Evolutionary conservation across 2,888 invertebrate genomes (phyloP).

Genomic region (Pyrochroa serraticornis): DNA sequence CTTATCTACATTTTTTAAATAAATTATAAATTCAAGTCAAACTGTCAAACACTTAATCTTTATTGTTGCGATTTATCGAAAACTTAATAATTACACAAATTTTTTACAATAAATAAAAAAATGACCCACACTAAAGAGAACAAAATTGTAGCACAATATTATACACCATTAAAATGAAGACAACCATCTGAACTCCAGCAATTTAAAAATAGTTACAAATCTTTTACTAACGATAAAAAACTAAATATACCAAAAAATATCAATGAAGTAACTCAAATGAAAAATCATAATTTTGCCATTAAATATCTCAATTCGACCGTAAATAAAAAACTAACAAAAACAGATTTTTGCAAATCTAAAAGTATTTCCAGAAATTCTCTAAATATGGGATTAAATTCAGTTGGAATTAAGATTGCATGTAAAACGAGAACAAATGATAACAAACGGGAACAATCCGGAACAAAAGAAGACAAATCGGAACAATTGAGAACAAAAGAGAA

Average conservation of each 20-base stretch:
- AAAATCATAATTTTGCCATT: too few relatives aligned
- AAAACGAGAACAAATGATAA: neutral
- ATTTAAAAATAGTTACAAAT: conserved; percentile 4
- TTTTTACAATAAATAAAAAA: conserved; percentile 8
- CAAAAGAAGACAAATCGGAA: conserved; percentile 12
- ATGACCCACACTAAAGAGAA: conserved; percentile 5
- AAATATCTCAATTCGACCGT: neutral
- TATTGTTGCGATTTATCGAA: too few relatives aligned
- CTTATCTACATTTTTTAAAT: conserved; percentile 12
- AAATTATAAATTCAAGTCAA: conserved; percentile 11
- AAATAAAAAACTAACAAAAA: conserved; percentile 9
- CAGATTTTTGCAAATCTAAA: conserved; percentile 11
- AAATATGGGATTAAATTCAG: conserved; percentile 1
- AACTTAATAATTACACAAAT: conserved; percentile 3
- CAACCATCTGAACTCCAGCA: conserved; percentile 4
- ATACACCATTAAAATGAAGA: conserved; percentile 4
- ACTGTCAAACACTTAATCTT: conserved; percentile 10
- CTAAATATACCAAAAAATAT: conserved; percentile 10
- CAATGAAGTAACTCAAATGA: conserved; percentile 9
- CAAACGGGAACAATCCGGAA: conserved; percentile 1
- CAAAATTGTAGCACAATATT: conserved; percentile 3
- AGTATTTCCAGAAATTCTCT: conserved; percentile 1
- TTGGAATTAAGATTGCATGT: conserved; percentile 1
- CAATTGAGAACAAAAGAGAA: conserved; percentile 13
- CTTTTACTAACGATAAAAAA: too few relatives aligned